A percentile compares a stretch with the other conserved stretches of the same genome.
Evolutionary conservation across 2,888 invertebrate genomes (phyloP).

Genomic region (Drosophila quinaria): DNA sequence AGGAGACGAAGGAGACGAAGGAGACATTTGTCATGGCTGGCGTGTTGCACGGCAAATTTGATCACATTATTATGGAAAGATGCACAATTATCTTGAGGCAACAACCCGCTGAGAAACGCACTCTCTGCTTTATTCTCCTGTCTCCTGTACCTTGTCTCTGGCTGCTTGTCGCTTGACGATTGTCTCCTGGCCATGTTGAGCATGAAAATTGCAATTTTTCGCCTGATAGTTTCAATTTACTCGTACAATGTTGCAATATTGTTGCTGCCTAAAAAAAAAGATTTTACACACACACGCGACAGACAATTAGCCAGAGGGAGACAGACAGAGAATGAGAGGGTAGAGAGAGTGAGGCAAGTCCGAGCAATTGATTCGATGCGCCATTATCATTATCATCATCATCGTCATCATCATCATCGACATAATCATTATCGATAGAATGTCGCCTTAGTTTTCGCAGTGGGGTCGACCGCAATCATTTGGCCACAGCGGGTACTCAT

Average conservation of each 20-base stretch:
- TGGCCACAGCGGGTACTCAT: slow-evolving; percentile 77
- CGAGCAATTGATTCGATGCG: slow-evolving; percentile 74
- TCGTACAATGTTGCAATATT: slow-evolving; percentile 54
- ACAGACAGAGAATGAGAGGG: background rate
- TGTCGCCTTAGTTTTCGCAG: slow-evolving; percentile 7
- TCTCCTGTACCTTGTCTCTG: background rate
- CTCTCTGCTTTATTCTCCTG: slow-evolving; percentile 4
- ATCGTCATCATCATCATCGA: slow-evolving; percentile 45
- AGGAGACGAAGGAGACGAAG: too few species aligned
- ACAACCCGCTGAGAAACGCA: slow-evolving; percentile 15
- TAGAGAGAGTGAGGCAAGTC: background rate
- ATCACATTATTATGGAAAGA: slow-evolving; percentile 67
- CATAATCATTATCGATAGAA: background rate
- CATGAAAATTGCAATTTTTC: slow-evolving; percentile 75
- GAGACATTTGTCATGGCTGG: slow-evolving; percentile 27
- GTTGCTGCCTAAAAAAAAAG: slow-evolving; percentile 12
- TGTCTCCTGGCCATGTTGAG: slow-evolving; percentile 44
- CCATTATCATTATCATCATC: slow-evolving; percentile 38
- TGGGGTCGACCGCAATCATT: slow-evolving; percentile 76
- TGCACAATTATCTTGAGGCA: slow-evolving; percentile 45
- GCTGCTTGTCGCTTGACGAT: background rate
- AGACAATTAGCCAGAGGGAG: slow-evolving; percentile 16
- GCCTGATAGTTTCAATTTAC: slow-evolving; percentile 67
- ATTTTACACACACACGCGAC: slow-evolving; percentile 43
- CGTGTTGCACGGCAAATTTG: slow-evolving; percentile 54